These are phyloP conservation scores for Drosophila limbata DNA, from an alignment of 2,888 invertebrate genomes.

Conservation along the genomic window DNA sequence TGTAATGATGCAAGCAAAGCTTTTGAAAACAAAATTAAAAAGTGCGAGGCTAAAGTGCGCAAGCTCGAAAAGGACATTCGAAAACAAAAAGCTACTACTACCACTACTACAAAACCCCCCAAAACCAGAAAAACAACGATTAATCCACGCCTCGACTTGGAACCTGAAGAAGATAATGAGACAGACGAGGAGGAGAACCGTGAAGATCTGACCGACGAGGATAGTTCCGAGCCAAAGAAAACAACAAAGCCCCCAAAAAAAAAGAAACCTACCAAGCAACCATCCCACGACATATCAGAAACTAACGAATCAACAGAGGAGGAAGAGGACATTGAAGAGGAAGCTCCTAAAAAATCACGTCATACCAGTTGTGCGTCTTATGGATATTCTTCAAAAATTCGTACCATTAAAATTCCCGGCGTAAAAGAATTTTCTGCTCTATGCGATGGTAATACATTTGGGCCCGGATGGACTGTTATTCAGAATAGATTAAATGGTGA, in stretches of 20 bases:
- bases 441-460: background rate
- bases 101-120: too few relatives aligned
- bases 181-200: too few relatives aligned
- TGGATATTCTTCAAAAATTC: background rate
- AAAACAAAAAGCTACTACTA: too few relatives aligned
- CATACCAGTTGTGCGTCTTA: background rate
- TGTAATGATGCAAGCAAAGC: background rate
- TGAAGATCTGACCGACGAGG: too few relatives aligned
- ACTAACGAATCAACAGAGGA: background rate
- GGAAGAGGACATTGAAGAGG: background rate
- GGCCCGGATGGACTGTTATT: background rate
- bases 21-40: background rate
- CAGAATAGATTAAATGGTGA: background rate
- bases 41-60: background rate
- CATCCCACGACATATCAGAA: background rate
- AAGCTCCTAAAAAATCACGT: background rate
- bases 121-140: background rate
- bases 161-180: too few relatives aligned
- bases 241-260: background rate
- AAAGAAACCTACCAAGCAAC: background rate
- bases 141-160: background rate
- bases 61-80: background rate
- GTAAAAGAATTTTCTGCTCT: background rate
- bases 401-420: background rate
- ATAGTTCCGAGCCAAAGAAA: too few relatives aligned